A percentile compares a stretch with the other conserved stretches of the same genome.
These are phyloP conservation scores for Sitodiplosis mosellana DNA, from an alignment of 1,140 invertebrate genomes.

Conservation along the genomic window DNA sequence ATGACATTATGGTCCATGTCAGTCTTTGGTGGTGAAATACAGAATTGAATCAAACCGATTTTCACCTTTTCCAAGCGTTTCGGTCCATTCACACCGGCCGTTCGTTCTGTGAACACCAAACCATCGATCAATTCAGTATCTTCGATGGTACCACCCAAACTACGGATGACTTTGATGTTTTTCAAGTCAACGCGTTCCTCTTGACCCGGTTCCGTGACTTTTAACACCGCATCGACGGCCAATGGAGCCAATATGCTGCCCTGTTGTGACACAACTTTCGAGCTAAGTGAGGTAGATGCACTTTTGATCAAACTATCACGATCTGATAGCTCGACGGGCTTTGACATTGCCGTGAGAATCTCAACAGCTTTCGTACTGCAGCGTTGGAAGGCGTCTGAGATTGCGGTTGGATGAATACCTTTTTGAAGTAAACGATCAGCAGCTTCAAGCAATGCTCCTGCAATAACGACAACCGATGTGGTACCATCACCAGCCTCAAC, in stretches of 20 bases:
- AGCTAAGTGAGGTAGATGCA: slow-evolving; percentile 94
- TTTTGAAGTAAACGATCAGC: slow-evolving; percentile 81
- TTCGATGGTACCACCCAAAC: slow-evolving; percentile 93
- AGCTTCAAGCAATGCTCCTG: slow-evolving; percentile 87
- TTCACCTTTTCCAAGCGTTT: slow-evolving; percentile 93
- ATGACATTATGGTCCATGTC: slow-evolving; percentile 99
- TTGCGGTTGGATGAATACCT: slow-evolving; percentile 94
- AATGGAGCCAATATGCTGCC: slow-evolving; percentile 86
- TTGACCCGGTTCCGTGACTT: slow-evolving; percentile 45
- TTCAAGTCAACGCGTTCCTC: slow-evolving; percentile 45
- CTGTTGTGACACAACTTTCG: slow-evolving; percentile 98
- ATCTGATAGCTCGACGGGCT: slow-evolving; percentile 72
- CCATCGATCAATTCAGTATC: slow-evolving; percentile 94
- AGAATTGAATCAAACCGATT: slow-evolving; percentile 98
- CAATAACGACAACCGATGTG: slow-evolving; percentile 91
- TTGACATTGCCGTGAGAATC: slow-evolving; percentile 73
- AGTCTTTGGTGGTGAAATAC: slow-evolving; percentile 98
- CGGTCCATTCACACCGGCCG: slow-evolving; percentile 78
- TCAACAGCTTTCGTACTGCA: slow-evolving; percentile 71
- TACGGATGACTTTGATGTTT: slow-evolving; percentile 92
- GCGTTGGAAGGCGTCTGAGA: slow-evolving; percentile 91
- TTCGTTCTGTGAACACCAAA: slow-evolving; percentile 80
- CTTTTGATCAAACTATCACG: slow-evolving; percentile 78
- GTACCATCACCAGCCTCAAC: slow-evolving; percentile 99
- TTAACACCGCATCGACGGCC: slow-evolving; percentile 91